phyloP scores from a whole-genome alignment of 2,797 vertebrate species.

The Typhlichthys subterraneus region DNA sequence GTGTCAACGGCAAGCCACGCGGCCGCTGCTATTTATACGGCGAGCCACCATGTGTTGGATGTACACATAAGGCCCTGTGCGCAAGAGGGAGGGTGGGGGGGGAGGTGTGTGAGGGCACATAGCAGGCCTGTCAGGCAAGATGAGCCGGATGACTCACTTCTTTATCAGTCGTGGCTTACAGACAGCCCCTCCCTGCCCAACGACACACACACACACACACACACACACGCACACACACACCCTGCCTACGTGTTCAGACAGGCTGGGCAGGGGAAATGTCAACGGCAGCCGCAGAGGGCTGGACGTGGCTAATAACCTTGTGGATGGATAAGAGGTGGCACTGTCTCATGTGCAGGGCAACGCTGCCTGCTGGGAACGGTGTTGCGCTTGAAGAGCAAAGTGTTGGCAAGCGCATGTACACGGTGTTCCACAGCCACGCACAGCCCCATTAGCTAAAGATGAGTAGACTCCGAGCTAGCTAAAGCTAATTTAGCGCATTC shows the following conservation, averaged over 20 bases:
- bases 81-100: conserved; percentile 48
- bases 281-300: conserved; percentile 51
- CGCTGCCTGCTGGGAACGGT: conserved; percentile 32
- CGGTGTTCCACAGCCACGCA: conserved; percentile 19
- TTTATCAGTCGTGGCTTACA: conserved; percentile 65
- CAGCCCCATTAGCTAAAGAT: conserved; percentile 13
- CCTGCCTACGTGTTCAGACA: conserved; percentile 63
- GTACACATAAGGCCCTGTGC: conserved; percentile 74
- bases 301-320: conserved; percentile 53
- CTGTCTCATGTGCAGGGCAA: conserved; percentile 66
- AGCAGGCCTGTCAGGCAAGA: conserved; percentile 55
- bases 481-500: conserved; percentile 45
- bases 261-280: conserved; percentile 67
- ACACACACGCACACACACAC: background rate
- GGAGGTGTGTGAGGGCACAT: conserved; percentile 15
- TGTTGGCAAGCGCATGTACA: conserved; percentile 53
- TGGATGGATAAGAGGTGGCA: conserved; percentile 55
- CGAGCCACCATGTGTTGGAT: conserved; percentile 67
- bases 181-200: conserved; percentile 22
- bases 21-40: conserved; percentile 72
- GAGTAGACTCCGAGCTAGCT: conserved; percentile 32
- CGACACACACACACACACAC: background rate
- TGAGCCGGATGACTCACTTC: conserved; percentile 62
- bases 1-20: conserved; percentile 72
- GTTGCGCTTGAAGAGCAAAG: conserved; percentile 47